Evolutionary conservation across 2,888 invertebrate genomes (phyloP), one percentile per base, ranked within the genome.

Genomic region (Vanessa cardui): DNA sequence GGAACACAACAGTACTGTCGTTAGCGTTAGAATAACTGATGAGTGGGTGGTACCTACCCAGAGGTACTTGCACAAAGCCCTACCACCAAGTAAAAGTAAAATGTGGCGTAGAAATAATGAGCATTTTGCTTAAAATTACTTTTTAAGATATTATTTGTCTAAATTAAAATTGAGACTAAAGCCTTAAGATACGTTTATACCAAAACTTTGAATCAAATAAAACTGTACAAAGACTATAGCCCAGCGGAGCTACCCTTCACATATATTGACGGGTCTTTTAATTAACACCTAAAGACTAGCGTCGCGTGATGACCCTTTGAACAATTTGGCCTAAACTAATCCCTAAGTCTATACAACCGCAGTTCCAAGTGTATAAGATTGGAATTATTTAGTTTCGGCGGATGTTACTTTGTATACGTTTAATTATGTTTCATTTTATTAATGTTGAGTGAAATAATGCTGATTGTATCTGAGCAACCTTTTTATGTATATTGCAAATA

Each of bases 261-360:
- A 60, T 39, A 39, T 46, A 65, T 50, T 56, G 59, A 62, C 58
- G 47, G 59, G 33, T 62, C 49, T 45, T 50, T 39, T 70, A 64
- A 67, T 70, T 64, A 70, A 64, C 70, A 68, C 62, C 49, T 62
- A 62, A 70, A 62, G 31, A 59, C 31, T 47, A 33, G n/a, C 49
- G 62, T 44, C 31, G 31, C 62, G 63, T 61, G 61, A 33, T 61
- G 60, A 63, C 58, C 63, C 69, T 71, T 71, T 69, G 69, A 66
- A 71, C 63, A 50, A 54, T 69, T 68, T 54, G 39, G 44, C 20
- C 49, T 59, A 62, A 66, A 68, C 68, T 63, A 69, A 69, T 68
- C 66, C 59, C 64, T 45, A 58, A 62, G 39, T 66, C 62, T 33
- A 62, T 62, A 49, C 54, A 46, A 45, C 46, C 65, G 33, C 62